phyloP scores from a whole-genome alignment of 2,113 vertebrate species.

The Thalassoma bifasciatum region DNA sequence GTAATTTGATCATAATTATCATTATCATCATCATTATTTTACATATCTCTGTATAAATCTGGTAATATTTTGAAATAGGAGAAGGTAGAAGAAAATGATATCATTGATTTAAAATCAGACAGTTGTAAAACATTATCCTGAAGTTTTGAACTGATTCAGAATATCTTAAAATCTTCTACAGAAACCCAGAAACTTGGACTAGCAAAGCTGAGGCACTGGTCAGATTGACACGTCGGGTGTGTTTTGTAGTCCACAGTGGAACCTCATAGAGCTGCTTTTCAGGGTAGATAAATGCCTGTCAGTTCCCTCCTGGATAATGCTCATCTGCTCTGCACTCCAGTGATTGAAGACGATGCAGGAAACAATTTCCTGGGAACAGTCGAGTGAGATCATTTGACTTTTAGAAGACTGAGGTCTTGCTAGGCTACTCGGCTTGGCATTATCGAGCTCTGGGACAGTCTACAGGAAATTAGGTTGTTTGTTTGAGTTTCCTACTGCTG shows the following conservation, averaged over 20 bases:
- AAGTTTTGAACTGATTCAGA: neutral
- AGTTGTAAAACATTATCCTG: too few relatives aligned
- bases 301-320: constrained; percentile 29
- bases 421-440: constrained; percentile 37
- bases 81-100: neutral
- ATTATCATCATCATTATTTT: neutral
- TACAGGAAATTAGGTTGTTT: constrained; percentile 55
- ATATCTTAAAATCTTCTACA: neutral
- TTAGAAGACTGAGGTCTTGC: constrained; percentile 43
- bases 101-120: too few relatives aligned
- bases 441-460: constrained; percentile 52
- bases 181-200: constrained; percentile 2
- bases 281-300: constrained; percentile 49
- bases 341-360: constrained; percentile 58
- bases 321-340: constrained; percentile 45
- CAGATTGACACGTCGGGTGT: constrained; percentile 4
- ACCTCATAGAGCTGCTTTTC: constrained; percentile 7
- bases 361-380: constrained; percentile 74
- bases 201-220: neutral
- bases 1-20: too few relatives aligned
- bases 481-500: constrained; percentile 19
- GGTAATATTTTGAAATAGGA: too few relatives aligned
- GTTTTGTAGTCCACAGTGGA: constrained; percentile 15
- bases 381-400: constrained; percentile 60
- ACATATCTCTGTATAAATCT: neutral